Evolutionary conservation across 2,888 invertebrate genomes (phyloP).

Genomic region (Drosophila eohydei): DNA sequence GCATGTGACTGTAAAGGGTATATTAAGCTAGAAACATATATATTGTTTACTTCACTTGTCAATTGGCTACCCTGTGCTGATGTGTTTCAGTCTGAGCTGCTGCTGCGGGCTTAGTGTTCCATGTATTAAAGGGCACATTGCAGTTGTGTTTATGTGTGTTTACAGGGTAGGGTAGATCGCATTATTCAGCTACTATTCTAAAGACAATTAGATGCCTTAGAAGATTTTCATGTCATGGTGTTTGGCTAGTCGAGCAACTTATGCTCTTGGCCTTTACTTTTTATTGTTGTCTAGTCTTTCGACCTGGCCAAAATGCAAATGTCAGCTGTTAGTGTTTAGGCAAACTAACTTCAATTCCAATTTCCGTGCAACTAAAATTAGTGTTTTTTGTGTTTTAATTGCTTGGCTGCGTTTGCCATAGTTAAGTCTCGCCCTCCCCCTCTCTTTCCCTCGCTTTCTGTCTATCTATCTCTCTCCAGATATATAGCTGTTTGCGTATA

Average conservation of each 20-base stretch:
- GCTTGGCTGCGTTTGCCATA: constrained; percentile 55
- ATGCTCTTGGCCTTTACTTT: not conserved
- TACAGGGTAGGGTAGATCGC: too few species aligned
- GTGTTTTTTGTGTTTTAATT: constrained; percentile 56
- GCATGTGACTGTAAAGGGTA: not conserved
- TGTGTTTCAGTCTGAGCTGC: too few species aligned
- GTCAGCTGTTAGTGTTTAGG: constrained; percentile 27
- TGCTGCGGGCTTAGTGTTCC: not conserved
- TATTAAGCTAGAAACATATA: too few species aligned
- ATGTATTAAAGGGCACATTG: not conserved
- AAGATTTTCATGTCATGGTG: too few species aligned
- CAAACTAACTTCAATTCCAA: constrained; percentile 12
- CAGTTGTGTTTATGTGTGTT: too few species aligned
- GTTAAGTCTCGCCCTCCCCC: constrained; percentile 3
- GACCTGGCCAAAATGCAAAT: constrained; percentile 35
- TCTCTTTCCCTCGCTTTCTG: not conserved
- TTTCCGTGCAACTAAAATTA: constrained; percentile 41
- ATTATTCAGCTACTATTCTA: too few species aligned
- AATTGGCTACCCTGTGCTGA: not conserved
- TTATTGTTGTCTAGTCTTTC: constrained; percentile 27
- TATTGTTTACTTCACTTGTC: too few species aligned
- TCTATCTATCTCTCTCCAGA: not conserved
- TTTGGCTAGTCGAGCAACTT: not conserved
- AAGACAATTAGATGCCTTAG: too few species aligned
- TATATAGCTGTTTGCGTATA: constrained; percentile 26